These are phyloP conservation scores for Leptinotarsa lineolata DNA, from an alignment of 1,140 invertebrate genomes.

Conservation along the genomic window DNA sequence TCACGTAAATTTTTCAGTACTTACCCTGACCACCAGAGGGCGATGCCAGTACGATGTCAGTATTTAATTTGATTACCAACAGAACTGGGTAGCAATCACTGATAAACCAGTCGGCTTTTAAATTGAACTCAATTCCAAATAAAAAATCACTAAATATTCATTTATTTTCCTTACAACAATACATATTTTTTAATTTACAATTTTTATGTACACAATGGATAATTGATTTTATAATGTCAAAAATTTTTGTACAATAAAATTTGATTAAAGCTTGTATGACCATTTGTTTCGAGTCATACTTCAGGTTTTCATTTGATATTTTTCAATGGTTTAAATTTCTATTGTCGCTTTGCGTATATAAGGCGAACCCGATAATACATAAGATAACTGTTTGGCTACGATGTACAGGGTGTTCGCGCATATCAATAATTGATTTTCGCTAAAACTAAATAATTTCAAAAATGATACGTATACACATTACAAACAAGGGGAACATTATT, in stretches of 20 bases:
- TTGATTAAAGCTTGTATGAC: constrained; percentile 48
- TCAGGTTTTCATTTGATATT: constrained; percentile 15
- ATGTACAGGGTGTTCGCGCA: too few relatives aligned
- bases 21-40: too few relatives aligned
- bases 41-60: too few relatives aligned
- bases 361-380: not conserved
- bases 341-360: constrained; percentile 4
- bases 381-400: too few relatives aligned
- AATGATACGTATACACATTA: too few relatives aligned
- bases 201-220: constrained; percentile 38
- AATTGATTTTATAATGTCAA: constrained; percentile 38
- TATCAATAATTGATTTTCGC: too few relatives aligned
- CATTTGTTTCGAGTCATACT: constrained; percentile 16
- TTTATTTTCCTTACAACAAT: constrained; percentile 49
- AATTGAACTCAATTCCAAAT: constrained; percentile 24
- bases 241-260: constrained; percentile 48
- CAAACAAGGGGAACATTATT: too few relatives aligned
- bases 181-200: constrained; percentile 43
- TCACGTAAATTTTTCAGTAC: too few relatives aligned
- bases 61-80: too few relatives aligned
- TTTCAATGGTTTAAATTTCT: constrained; percentile 1
- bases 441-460: too few relatives aligned
- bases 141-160: constrained; percentile 52
- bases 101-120: too few relatives aligned
- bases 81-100: too few relatives aligned